Conservation (phyloP, 1,140 invertebrate genomes). For the Periplaneta americana region DNA sequence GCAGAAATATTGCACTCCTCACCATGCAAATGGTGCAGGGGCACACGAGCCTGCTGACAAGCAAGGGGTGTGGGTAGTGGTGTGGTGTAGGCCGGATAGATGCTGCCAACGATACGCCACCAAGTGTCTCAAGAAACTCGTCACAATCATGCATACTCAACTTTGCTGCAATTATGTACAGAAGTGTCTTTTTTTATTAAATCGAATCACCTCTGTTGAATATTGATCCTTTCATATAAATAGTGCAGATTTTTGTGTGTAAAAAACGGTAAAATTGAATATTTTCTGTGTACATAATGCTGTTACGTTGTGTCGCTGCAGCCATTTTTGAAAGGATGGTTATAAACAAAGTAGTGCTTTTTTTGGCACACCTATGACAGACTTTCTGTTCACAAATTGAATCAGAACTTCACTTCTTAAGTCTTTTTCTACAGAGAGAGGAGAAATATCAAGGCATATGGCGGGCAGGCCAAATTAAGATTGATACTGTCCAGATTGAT, state of each 20-base stretch:
- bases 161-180: not conserved
- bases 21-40: not conserved
- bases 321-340: not conserved
- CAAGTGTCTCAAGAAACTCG: constrained; percentile 3
- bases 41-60: not conserved
- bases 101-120: constrained; percentile 14
- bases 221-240: not conserved
- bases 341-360: constrained; percentile 15
- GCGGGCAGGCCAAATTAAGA: not conserved
- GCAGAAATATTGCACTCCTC: not conserved
- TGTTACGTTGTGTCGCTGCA: not conserved
- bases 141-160: not conserved
- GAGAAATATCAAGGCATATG: not conserved
- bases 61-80: constrained; percentile 7
- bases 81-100: constrained; percentile 1
- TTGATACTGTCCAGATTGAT: not conserved
- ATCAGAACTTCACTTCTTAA: not conserved
- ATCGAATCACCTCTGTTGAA: constrained; percentile 15
- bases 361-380: constrained; percentile 6
- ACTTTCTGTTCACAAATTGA: not conserved
- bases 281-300: constrained; percentile 16
- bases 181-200: constrained; percentile 6
- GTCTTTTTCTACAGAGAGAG: not conserved
- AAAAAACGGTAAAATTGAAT: constrained; percentile 7
- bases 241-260: constrained; percentile 17